A percentile compares a stretch with the other conserved stretches of the same genome.
phyloP scores from a whole-genome alignment of 2,797 vertebrate species.

The Miichthys miiuy region DNA sequence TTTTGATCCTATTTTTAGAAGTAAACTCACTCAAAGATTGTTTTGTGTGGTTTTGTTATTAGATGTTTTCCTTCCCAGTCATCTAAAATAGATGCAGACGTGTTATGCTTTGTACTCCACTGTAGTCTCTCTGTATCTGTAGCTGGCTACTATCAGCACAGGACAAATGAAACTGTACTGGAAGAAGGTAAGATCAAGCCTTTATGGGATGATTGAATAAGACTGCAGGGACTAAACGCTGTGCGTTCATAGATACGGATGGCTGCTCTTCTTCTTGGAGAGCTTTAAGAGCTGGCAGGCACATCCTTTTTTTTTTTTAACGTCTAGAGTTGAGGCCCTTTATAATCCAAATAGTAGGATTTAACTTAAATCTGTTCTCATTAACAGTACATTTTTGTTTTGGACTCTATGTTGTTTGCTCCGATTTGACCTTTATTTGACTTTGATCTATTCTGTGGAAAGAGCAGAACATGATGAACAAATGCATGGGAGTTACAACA shows the following conservation, averaged over 20 bases:
- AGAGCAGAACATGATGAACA: constrained; percentile 19
- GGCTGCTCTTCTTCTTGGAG: constrained; percentile 39
- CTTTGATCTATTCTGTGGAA: constrained; percentile 23
- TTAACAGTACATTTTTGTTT: not conserved
- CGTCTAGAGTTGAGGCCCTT: not conserved
- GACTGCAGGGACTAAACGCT: constrained; percentile 34
- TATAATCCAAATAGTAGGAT: not conserved
- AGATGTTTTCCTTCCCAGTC: constrained; percentile 68
- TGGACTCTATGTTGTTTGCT: not conserved
- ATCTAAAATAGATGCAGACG: constrained; percentile 65
- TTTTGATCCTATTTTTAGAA: constrained; percentile 78
- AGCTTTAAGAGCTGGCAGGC: constrained; percentile 15
- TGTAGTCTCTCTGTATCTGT: constrained; percentile 37
- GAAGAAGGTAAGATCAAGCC: constrained; percentile 47
- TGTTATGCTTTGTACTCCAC: constrained; percentile 43
- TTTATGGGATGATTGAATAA: constrained; percentile 46
- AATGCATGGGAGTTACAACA: constrained; percentile 13
- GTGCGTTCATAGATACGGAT: constrained; percentile 15
- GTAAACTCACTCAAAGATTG: constrained; percentile 61
- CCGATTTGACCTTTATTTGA: constrained; percentile 26
- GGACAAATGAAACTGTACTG: constrained; percentile 44
- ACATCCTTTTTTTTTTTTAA: not conserved
- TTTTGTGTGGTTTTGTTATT: constrained; percentile 70
- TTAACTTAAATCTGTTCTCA: not conserved
- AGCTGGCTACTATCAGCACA: constrained; percentile 27